phyloP scores from a whole-genome alignment of 2,113 vertebrate species.

The Jaculus jaculus region DNA sequence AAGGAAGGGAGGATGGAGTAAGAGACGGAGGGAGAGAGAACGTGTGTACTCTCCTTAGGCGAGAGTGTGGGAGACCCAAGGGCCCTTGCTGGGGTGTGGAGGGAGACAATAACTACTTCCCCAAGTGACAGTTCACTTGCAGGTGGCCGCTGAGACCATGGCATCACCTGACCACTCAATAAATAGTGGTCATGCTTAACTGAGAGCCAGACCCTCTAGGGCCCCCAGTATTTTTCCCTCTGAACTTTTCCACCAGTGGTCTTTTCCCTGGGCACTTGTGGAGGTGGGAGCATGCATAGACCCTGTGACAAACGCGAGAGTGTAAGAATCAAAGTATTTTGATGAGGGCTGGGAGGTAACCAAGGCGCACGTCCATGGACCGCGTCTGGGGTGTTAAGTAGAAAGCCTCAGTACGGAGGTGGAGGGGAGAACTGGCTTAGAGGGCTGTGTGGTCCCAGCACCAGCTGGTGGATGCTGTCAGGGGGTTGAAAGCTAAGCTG shows the following conservation, averaged over 20 bases:
- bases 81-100: not conserved
- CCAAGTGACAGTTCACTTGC: not conserved
- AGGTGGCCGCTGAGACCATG: fast-evolving
- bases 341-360: not conserved
- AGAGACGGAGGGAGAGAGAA: fast-evolving
- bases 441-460: not conserved
- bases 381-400: not conserved
- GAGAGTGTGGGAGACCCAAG: not conserved
- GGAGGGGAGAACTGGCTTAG: not conserved
- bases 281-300: not conserved
- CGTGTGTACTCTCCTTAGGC: not conserved
- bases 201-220: not conserved
- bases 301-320: not conserved
- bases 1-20: no score
- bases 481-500: not conserved
- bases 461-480: not conserved
- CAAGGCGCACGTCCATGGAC: not conserved
- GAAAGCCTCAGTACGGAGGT: fast-evolving
- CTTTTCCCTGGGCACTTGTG: not conserved
- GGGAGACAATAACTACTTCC: not conserved
- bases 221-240: not conserved
- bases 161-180: fast-evolving
- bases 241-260: not conserved
- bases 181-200: not conserved
- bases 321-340: no score